Conservation (phyloP, 2,113 vertebrate genomes). For the Mirounga angustirostris region DNA sequence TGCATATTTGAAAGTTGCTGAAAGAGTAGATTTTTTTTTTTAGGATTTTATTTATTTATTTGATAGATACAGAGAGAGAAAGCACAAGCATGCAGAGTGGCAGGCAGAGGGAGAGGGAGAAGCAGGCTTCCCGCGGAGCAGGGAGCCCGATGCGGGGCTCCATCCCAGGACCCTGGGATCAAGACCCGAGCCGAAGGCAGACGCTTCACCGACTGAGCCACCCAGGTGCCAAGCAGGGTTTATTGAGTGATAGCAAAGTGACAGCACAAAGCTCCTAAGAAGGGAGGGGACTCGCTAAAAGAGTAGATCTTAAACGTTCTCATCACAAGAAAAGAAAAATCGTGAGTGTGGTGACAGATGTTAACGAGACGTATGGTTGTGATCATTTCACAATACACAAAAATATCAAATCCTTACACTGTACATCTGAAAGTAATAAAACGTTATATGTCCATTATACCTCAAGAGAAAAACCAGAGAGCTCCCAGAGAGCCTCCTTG, state of each 20-base stretch:
- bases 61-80: too few relatives aligned
- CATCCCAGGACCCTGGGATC: too few relatives aligned
- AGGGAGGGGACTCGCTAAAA: too few relatives aligned
- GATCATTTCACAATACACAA: background rate
- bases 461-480: background rate
- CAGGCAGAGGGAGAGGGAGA: too few relatives aligned
- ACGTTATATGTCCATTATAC: rapidly evolving
- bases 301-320: background rate
- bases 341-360: background rate
- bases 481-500: background rate
- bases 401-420: background rate
- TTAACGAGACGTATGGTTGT: background rate
- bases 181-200: background rate
- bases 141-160: too few relatives aligned
- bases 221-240: background rate
- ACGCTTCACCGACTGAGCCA: background rate
- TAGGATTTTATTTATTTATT: background rate
- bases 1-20: background rate
- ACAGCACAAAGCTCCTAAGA: too few relatives aligned
- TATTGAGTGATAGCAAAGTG: background rate
- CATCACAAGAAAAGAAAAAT: background rate
- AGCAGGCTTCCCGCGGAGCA: too few relatives aligned
- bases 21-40: background rate
- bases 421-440: background rate
- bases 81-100: too few relatives aligned